A percentile compares a stretch with the other conserved stretches of the same genome.
Conservation (phyloP, 2,797 vertebrate genomes). For the Choloepus didactylus region DNA sequence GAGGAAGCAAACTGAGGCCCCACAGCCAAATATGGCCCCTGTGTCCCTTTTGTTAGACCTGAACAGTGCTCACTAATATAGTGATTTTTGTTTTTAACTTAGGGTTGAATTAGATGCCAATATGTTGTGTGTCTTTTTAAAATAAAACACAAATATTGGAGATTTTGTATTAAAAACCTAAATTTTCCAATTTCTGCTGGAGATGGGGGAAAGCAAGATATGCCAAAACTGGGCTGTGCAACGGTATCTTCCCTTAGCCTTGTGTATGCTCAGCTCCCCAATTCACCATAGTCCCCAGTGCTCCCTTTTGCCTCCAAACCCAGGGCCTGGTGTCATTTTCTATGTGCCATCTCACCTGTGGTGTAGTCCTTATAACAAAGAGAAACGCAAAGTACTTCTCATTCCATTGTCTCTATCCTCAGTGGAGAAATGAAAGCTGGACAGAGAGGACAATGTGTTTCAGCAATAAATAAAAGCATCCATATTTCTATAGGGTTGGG, state of each 20-base stretch:
- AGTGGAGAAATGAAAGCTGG: neutral
- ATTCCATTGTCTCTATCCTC: neutral
- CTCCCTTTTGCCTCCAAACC: neutral
- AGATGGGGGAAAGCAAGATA: neutral
- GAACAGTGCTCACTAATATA: neutral
- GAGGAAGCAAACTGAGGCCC: neutral
- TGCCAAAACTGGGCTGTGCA: neutral
- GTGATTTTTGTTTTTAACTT: neutral
- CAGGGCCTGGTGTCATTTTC: accelerated
- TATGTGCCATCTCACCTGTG: neutral
- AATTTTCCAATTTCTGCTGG: neutral
- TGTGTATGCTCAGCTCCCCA: accelerated
- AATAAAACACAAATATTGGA: neutral
- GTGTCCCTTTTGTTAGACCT: neutral
- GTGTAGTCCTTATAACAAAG: neutral
- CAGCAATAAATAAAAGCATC: neutral
- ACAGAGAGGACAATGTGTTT: neutral
- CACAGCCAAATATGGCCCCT: neutral
- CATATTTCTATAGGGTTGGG: neutral
- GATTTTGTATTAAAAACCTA: neutral
- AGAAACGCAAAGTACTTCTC: neutral
- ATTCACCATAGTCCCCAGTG: neutral
- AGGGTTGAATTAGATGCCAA: neutral
- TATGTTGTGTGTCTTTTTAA: neutral
- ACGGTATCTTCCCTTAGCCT: neutral